Evolutionary conservation across 2,888 invertebrate species (phyloP).

Genomic region (Lomographa bimaculata): DNA sequence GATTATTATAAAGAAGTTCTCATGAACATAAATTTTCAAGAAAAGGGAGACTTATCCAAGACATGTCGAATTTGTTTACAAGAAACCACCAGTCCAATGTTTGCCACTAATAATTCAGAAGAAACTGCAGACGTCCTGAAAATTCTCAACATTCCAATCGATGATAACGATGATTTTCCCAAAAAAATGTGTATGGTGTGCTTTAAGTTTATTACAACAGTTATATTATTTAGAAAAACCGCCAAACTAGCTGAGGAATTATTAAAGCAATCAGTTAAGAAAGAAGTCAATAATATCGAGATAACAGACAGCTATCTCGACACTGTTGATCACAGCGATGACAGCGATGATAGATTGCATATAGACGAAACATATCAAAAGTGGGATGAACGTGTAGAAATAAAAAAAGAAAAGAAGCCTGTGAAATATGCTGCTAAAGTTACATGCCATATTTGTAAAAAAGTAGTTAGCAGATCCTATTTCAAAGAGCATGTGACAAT

Average conservation of each 20-base stretch:
- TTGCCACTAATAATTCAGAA: conserved; percentile 16
- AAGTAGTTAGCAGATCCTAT: conserved; percentile 54
- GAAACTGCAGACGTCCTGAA: conserved; percentile 20
- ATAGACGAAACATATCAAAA: conserved; percentile 34
- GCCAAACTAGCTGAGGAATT: conserved; percentile 52
- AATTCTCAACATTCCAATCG: conserved; percentile 46
- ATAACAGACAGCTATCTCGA: conserved; percentile 28
- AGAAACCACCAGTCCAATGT: conserved; percentile 29
- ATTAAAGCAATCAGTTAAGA: conserved; percentile 45
- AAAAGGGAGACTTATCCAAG: conserved; percentile 14
- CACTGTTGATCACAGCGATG: conserved; percentile 33
- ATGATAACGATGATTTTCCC: conserved; percentile 50
- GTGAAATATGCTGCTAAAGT: conserved; percentile 40
- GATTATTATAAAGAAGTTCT: conserved; percentile 33
- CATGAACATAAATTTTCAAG: conserved; percentile 5
- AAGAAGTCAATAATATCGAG: conserved; percentile 31
- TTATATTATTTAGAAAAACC: conserved; percentile 54
- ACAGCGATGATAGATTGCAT: conserved; percentile 33
- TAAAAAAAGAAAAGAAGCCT: conserved; percentile 36
- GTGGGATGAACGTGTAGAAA: conserved; percentile 20
- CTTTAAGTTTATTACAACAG: conserved; percentile 52
- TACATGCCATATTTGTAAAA: conserved; percentile 46
- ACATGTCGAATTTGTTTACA: conserved; percentile 39
- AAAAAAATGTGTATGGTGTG: conserved; percentile 59
- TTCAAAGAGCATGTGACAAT: conserved; percentile 58